Conservation (phyloP, 2,888 invertebrate species). For the Anaspis maculata region DNA sequence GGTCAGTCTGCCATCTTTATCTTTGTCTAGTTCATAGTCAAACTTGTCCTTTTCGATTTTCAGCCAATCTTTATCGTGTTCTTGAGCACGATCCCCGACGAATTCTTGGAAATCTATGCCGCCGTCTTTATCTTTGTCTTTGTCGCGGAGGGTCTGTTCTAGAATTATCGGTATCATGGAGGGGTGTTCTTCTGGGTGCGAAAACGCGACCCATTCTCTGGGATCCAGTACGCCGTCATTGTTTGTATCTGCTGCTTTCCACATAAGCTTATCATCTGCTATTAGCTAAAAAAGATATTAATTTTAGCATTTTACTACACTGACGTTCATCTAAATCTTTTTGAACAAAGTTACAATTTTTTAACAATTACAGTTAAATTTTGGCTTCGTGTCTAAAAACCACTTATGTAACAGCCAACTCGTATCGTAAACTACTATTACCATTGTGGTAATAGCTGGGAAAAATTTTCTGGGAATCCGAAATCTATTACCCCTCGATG, state of each 20-base stretch:
- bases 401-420: too few relatives aligned
- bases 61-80: conserved; percentile 66
- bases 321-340: too few relatives aligned
- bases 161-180: conserved; percentile 75
- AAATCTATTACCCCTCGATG: too few relatives aligned
- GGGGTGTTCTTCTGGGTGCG: conserved; percentile 88
- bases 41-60: conserved; percentile 72
- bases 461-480: too few relatives aligned
- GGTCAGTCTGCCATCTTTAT: conserved; percentile 74
- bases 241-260: conserved; percentile 76
- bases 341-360: conserved; percentile 1
- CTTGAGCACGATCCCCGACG: conserved; percentile 59
- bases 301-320: too few relatives aligned
- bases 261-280: conserved; percentile 78
- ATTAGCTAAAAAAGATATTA: conserved; percentile 46
- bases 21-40: conserved; percentile 74
- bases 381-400: too few relatives aligned
- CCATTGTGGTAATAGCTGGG: too few relatives aligned
- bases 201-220: conserved; percentile 80
- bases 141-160: conserved; percentile 75
- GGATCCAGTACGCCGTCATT: conserved; percentile 66
- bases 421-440: too few relatives aligned
- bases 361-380: neutral
- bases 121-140: conserved; percentile 80
- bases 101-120: conserved; percentile 79